Evolutionary conservation across 2,113 vertebrate species (phyloP), one percentile per base, ranked within the genome.

Genomic region (Heliornis fulica): DNA sequence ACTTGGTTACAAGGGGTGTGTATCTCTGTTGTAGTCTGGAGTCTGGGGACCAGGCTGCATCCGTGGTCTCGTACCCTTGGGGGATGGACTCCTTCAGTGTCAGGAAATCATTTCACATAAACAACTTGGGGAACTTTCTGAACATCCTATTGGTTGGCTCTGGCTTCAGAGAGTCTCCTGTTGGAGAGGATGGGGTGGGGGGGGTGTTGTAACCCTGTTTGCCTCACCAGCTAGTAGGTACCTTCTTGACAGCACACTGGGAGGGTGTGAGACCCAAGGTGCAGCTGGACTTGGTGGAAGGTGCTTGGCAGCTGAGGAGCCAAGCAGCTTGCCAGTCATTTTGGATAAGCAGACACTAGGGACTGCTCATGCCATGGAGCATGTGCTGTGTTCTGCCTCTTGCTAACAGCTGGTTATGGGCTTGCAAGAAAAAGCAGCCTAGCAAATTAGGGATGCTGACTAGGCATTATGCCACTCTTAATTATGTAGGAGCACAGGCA

Each of bases 401-500:
- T 59, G 50, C 53, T 93, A 20, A 56, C 46, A 43, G 22, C 85
- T 95, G 69, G 28, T 76, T 68, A 18, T 3, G 80, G 81, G 10
- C 75, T 74, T 72, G 38, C 43, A 31, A 64, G 70, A 76, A 92
- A 87, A 90, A 83, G 70, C 88, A 94, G 88, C 75, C 74, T 76
- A 32, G 48, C 40, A 96, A 92, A 96, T 85, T 34, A 72, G 74
- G 68, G 76, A 28, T 66, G 76, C 75, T 90, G 53, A 9, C 32
- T 38, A 71, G 78, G 57, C 70, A 87, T 94, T 83, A 68, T 68
- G 66, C 75, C 64, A 70, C 82, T 88, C 75, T 79, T 94, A 88
- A 90, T 94, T 88, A 92, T 26, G 61, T 63, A 78, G 91, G 43
- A 93, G 82, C 75, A 59, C 56, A 90, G 88, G 68, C 15, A 2